A percentile compares a stretch with the other conserved stretches of the same genome.
These are phyloP conservation scores for Stomatorhinus ivindoensis DNA, from an alignment of 2,113 vertebrate genomes.

Conservation along the genomic window DNA sequence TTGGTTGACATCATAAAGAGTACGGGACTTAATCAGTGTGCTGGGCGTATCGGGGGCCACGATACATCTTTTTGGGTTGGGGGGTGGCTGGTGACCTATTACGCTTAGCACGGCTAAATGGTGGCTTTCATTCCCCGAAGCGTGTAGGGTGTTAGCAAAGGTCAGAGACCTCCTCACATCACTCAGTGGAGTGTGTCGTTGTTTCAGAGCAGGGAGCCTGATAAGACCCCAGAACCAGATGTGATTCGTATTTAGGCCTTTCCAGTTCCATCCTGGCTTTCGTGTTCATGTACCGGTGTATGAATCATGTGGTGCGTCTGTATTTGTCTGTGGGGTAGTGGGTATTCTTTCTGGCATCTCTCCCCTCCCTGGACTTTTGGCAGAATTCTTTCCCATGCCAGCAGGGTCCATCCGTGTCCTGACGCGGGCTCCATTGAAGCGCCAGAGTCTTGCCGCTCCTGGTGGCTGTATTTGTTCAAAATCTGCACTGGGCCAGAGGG, in stretches of 20 bases:
- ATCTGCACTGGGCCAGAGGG: background rate
- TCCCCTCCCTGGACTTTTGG: background rate
- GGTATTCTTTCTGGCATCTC: background rate
- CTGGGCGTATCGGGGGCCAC: background rate
- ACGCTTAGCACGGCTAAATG: background rate
- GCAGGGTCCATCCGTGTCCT: background rate
- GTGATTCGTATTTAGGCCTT: background rate
- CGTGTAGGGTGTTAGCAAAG: background rate
- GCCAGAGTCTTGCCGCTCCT: background rate
- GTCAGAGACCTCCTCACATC: background rate
- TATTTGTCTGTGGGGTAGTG: background rate
- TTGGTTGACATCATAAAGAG: constrained; percentile 47
- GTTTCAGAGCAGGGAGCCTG: background rate
- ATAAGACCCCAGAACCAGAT: background rate
- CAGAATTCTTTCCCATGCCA: background rate
- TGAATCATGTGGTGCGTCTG: background rate
- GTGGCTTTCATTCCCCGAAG: background rate
- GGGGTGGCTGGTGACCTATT: background rate
- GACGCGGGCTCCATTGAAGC: background rate
- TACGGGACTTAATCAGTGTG: constrained; percentile 15
- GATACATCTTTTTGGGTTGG: background rate
- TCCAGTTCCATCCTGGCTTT: background rate
- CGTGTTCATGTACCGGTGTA: background rate
- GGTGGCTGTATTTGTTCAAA: background rate
- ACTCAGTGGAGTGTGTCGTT: background rate